These are phyloP conservation scores for Volucella inflata DNA, from an alignment of 2,888 invertebrate species.

Conservation along the genomic window DNA sequence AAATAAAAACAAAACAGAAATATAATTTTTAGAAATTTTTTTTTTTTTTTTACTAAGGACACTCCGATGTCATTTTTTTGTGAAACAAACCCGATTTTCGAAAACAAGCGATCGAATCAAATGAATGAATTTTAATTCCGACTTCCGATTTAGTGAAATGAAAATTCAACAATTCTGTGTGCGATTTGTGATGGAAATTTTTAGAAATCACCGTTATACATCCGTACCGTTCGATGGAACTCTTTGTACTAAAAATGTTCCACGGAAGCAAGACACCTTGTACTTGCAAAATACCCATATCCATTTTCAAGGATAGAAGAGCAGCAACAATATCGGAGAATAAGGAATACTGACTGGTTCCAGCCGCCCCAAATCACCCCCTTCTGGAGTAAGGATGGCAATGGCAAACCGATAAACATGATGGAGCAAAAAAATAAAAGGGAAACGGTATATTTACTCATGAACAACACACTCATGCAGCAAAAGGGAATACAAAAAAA, in stretches of 20 bases:
- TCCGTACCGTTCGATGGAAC: conserved; percentile 83
- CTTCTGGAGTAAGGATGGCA: conserved; percentile 61
- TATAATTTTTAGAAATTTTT: not conserved
- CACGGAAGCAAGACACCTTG: conserved; percentile 78
- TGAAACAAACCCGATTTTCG: conserved; percentile 1
- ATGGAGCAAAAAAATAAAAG: conserved; percentile 1
- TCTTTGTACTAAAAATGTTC: conserved; percentile 82
- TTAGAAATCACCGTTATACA: conserved; percentile 77
- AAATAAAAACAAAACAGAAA: not conserved
- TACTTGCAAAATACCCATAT: conserved; percentile 76
- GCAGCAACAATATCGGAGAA: conserved; percentile 70
- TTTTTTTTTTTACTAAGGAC: conserved; percentile 28
- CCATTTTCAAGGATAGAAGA: conserved; percentile 81
- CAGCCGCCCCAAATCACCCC: conserved; percentile 47
- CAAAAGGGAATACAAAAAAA: conserved; percentile 12
- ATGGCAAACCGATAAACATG: conserved; percentile 61
- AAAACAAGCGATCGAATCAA: conserved; percentile 16
- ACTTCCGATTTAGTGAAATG: conserved; percentile 9
- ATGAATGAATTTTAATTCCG: conserved; percentile 13
- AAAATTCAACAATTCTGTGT: conserved; percentile 23
- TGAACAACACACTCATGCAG: conserved; percentile 46
- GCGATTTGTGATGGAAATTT: conserved; percentile 48
- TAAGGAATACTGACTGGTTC: conserved; percentile 44
- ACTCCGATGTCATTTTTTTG: not conserved
- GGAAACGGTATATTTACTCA: conserved; percentile 56